Evolutionary conservation across 2,888 invertebrate species (phyloP).

Genomic region (Calameuta pallipes): DNA sequence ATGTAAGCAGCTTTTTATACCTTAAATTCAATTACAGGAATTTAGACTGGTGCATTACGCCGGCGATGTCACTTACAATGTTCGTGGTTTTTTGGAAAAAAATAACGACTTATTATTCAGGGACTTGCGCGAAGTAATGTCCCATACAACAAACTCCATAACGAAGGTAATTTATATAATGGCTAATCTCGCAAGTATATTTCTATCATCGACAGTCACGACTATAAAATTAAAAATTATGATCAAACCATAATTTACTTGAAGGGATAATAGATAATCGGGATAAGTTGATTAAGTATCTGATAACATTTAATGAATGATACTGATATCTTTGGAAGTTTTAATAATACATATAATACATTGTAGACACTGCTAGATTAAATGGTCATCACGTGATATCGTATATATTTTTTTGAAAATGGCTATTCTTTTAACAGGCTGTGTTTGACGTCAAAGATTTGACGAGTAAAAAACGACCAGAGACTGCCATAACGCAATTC

Average conservation of each 20-base stretch:
- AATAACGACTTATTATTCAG: slow-evolving; percentile 92
- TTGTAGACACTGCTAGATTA: too few relatives aligned
- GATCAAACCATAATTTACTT: background rate
- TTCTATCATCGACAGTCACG: too few relatives aligned
- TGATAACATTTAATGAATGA: background rate
- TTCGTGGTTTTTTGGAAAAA: slow-evolving; percentile 89
- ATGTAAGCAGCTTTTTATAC: slow-evolving; percentile 5
- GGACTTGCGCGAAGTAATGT: slow-evolving; percentile 88
- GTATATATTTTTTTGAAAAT: too few relatives aligned
- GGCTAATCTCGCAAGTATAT: too few relatives aligned
- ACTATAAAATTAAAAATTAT: too few relatives aligned
- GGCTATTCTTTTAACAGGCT: slow-evolving; percentile 46
- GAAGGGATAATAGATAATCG: slow-evolving; percentile 7
- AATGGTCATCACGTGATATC: too few relatives aligned
- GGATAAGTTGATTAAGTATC: background rate
- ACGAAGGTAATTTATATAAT: slow-evolving; percentile 63
- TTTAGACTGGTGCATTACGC: slow-evolving; percentile 93
- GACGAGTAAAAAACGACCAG: slow-evolving; percentile 83
- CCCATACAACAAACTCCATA: slow-evolving; percentile 75
- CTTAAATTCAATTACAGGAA: slow-evolving; percentile 71
- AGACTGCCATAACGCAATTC: slow-evolving; percentile 92
- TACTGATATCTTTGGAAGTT: too few relatives aligned
- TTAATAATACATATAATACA: too few relatives aligned
- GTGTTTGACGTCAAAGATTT: slow-evolving; percentile 76
- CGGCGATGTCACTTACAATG: slow-evolving; percentile 91